These are phyloP conservation scores for Apamea epomidion DNA, from an alignment of 2,888 invertebrate species.

Conservation along the genomic window DNA sequence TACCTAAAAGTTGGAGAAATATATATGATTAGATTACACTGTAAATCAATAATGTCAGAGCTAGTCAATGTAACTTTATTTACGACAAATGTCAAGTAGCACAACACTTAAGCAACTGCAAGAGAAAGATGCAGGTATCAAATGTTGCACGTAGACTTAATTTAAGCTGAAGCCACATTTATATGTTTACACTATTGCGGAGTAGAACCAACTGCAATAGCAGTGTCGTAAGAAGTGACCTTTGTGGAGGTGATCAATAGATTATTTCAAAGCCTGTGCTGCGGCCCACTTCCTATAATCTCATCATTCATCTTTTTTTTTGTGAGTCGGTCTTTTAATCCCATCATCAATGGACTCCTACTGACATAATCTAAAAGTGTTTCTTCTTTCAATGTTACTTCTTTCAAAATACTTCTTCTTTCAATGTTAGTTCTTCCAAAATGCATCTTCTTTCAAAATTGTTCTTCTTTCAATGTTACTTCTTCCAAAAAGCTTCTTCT, in stretches of 20 bases:
- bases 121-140: constrained; percentile 18
- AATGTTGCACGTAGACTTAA: constrained; percentile 31
- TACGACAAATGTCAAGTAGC: constrained; percentile 45
- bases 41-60: constrained; percentile 35
- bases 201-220: neutral
- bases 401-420: too few relatives aligned
- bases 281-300: neutral
- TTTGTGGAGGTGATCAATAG: constrained; percentile 8
- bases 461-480: too few relatives aligned
- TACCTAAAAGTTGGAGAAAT: constrained; percentile 28
- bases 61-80: constrained; percentile 45
- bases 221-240: constrained; percentile 9
- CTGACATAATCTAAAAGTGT: too few relatives aligned
- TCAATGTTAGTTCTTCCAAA: too few relatives aligned
- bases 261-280: neutral
- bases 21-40: constrained; percentile 14
- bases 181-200: neutral
- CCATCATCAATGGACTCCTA: too few relatives aligned
- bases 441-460: too few relatives aligned
- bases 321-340: too few relatives aligned
- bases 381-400: too few relatives aligned
- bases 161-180: constrained; percentile 6
- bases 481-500: too few relatives aligned
- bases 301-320: neutral
- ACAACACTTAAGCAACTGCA: constrained; percentile 20